Conservation (phyloP, 2,113 vertebrate species). For the Piliocolobus tephrosceles region DNA sequence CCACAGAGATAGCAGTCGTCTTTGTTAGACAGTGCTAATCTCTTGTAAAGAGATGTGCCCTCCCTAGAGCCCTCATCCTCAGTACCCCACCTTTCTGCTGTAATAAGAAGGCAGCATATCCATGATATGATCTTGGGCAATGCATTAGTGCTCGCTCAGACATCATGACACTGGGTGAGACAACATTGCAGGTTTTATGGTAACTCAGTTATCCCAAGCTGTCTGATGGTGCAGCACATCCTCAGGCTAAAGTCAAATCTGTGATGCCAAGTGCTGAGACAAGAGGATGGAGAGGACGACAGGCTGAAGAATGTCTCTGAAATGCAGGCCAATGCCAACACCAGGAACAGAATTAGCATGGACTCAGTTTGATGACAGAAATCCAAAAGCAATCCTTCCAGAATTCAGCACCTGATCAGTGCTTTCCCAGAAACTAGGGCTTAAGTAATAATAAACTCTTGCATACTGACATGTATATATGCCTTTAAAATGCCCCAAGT, state of each 20-base stretch:
- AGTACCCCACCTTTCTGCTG: background rate
- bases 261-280: background rate
- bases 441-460: background rate
- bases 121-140: background rate
- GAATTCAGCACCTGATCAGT: background rate
- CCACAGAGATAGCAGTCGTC: background rate
- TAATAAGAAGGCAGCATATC: background rate
- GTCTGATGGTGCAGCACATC: background rate
- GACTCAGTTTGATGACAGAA: background rate
- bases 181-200: background rate
- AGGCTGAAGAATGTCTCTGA: background rate
- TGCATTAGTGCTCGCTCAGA: background rate
- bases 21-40: background rate
- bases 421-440: background rate
- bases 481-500: background rate
- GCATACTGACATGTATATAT: too few species aligned
- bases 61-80: background rate
- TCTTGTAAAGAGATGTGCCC: background rate
- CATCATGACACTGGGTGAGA: background rate
- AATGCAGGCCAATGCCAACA: background rate
- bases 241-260: background rate
- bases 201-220: background rate
- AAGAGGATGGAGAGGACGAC: background rate
- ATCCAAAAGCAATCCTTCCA: background rate
- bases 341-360: background rate